Evolutionary conservation across 2,113 vertebrate genomes (phyloP), one percentile per base, ranked within the genome.

Genomic region (Carassius auratus): DNA sequence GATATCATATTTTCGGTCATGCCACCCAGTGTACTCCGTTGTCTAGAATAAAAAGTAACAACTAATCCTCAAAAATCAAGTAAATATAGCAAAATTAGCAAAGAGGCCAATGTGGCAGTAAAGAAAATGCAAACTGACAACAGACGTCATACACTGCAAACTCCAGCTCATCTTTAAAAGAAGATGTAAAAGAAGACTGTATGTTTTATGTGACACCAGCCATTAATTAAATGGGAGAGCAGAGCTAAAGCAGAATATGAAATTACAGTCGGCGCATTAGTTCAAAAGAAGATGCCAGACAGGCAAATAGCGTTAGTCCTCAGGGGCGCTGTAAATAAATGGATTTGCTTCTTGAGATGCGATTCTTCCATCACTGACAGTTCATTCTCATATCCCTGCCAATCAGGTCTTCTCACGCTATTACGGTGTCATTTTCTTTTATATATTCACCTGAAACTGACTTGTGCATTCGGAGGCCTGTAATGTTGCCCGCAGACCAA

Each of bases 241-340:
- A 0, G 42, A 75, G 73, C 33, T 50, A 50, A 30, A 30, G 36
- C 61, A 50, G 78, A 81, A 81, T 66, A 48, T 33, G 59, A 81
- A 45, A 81, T 81, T 81, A 66, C 61, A 50, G 42, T 2, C n/a
- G 7, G 8, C 38, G 8, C 57, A 62, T 42, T 45, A 23, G 57
- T 80, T 80, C 36, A 62, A 64, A 81, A 66, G 78, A 66, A 14
- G 78, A 81, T 14, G 13, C 9, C n/a, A 81, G 38, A 55, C 45
- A 76, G 50, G 50, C 75, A 52, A 75, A 50, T 36, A 57, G 57
- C 21, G 21, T 81, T 42, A 48, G 78, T 66, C 59, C 78, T 81
- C 38, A 23, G 59, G n/a, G 61, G 61, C 3, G 77, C 78, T 66
- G 42, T 66, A 81, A 81, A 81, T 81, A 81, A 81, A 81, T 66